Conservation (phyloP, 64 coral and sea anemone species). For the Pocillopora damicornis region DNA sequence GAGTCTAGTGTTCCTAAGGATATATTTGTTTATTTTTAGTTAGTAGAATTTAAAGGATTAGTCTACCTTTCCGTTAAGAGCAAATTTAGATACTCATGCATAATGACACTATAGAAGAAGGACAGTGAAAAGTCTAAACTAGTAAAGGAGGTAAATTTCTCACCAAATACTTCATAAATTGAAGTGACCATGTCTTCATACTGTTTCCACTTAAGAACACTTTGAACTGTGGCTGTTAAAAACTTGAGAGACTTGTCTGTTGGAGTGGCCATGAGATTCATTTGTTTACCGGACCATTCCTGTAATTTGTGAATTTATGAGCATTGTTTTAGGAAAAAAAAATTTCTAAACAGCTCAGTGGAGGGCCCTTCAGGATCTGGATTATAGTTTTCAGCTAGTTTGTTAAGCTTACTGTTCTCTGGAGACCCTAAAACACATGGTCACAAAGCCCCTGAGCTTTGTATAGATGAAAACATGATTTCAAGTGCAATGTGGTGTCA, state of each 20-base stretch:
- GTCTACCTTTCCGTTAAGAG: too few relatives aligned
- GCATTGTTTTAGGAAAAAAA: neutral
- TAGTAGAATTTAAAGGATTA: neutral
- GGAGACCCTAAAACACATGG: too few relatives aligned
- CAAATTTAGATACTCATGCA: too few relatives aligned
- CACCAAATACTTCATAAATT: constrained; percentile 78
- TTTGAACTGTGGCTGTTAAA: constrained; percentile 57
- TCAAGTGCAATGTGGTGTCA: too few relatives aligned
- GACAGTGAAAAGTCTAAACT: too few relatives aligned
- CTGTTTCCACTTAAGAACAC: constrained; percentile 57
- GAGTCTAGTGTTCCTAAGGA: constrained; percentile 54
- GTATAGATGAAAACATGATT: too few relatives aligned
- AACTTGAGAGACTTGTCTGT: constrained; percentile 53
- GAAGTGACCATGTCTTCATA: constrained; percentile 46
- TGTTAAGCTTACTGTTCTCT: too few relatives aligned
- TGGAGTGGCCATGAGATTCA: constrained; percentile 56
- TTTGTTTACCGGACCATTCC: constrained; percentile 48
- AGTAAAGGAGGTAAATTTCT: neutral
- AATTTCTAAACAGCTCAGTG: too few relatives aligned
- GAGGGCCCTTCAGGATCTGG: too few relatives aligned
- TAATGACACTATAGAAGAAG: too few relatives aligned
- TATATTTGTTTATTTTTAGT: neutral
- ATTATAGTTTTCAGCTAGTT: too few relatives aligned
- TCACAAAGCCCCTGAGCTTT: too few relatives aligned
- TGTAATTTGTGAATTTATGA: neutral